Base-by-base conservation (phyloP, 2,113 vertebrate species). In the Salvelinus namaycush region DNA sequence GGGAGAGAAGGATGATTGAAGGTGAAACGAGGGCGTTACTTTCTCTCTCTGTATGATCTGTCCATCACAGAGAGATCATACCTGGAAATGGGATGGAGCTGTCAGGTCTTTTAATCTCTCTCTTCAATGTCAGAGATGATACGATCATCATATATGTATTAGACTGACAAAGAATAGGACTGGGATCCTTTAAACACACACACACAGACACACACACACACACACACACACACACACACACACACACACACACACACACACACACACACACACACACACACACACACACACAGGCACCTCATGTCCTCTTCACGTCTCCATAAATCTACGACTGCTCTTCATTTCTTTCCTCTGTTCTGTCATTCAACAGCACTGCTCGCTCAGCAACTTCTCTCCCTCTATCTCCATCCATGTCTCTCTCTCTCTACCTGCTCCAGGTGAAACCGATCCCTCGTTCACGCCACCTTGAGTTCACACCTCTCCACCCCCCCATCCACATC, bases 141-240 rank as follows among this genome's bases (percentile, higher is more conserved):
- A 18, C 14, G 51, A 13, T 1, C 51, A 18, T 54, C 14, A 54
- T 18, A 18, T 54, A 54, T 54, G 14, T 18, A 18, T 54, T 1
- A 13, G 51, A 18, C 13, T 18, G 51, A 13, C 51, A 16, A 13
- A 54, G 14, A 54, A 54, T 54, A 18, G 51, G 5, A 54, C 51
- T 54, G 14, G 51, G 16, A 54, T 18, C 8, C 39, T 44, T 44
- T 44, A 11, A 44, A 44, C 5, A 34, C 22, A 86, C 84, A 79
- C 83, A 49, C 1, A 22, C 20, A 26, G 51, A 72, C 49, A 57
- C 70, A 57, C 49, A 60, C 29, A 7, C 29, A 76, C 77, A 82
- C 76, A 79, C 76, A 69, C 78, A 84, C 48, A 2, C 48, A 5
- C 29, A 5, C 4, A 86, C 86, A 78, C 86, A 26, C 7, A 13